These are phyloP conservation scores for Reinhardtius hippoglossoides DNA, from an alignment of 2,113 vertebrate genomes.

Conservation along the genomic window DNA sequence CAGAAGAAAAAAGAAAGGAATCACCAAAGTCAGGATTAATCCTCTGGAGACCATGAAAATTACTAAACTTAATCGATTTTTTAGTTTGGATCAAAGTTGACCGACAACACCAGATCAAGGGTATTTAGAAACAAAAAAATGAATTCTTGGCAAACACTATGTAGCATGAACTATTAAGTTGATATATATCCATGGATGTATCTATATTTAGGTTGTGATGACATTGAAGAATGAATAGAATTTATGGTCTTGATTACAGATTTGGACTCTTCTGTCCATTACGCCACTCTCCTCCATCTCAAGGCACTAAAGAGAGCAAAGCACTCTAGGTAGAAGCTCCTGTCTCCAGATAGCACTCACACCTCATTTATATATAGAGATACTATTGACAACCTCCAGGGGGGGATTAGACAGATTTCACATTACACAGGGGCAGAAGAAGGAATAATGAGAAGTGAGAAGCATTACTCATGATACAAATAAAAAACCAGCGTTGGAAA, in stretches of 20 bases:
- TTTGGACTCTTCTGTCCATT: background rate
- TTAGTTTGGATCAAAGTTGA: background rate
- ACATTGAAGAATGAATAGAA: background rate
- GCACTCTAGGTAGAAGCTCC: slow-evolving; percentile 11
- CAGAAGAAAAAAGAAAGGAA: background rate
- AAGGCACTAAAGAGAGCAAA: slow-evolving; percentile 14
- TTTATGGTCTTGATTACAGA: background rate
- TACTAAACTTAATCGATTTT: background rate
- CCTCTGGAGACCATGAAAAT: background rate
- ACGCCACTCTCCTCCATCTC: background rate
- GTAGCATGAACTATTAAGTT: too few species aligned
- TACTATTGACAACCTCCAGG: slow-evolving; percentile 44
- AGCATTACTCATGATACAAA: slow-evolving; percentile 45
- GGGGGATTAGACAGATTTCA: slow-evolving; percentile 43
- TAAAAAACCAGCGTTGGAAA: slow-evolving; percentile 51
- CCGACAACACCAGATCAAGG: background rate
- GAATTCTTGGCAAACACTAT: too few species aligned
- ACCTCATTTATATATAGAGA: slow-evolving; percentile 56
- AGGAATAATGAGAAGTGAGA: slow-evolving; percentile 34
- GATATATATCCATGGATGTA: background rate
- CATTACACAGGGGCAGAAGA: slow-evolving; percentile 21
- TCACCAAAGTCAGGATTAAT: background rate
- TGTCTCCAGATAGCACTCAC: slow-evolving; percentile 50
- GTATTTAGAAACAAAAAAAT: background rate
- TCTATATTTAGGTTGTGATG: background rate